phyloP scores from a whole-genome alignment of 2,888 invertebrate species.

The Antitype chi region DNA sequence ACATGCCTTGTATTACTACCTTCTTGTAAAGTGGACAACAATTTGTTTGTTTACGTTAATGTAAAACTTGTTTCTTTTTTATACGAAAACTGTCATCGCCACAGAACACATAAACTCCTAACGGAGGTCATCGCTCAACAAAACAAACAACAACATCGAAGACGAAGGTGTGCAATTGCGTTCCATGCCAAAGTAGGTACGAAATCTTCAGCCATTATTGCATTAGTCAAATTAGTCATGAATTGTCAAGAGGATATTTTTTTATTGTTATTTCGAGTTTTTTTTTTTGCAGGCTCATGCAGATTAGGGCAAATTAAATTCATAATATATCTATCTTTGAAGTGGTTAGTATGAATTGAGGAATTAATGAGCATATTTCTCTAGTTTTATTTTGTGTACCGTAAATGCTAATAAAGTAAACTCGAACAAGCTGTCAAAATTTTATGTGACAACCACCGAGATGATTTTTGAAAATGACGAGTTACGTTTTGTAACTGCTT shows the following conservation, averaged over 20 bases:
- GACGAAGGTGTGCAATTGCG: background rate
- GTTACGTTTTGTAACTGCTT: conserved; percentile 20
- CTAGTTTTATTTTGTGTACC: background rate
- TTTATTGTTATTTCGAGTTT: background rate
- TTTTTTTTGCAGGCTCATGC: background rate
- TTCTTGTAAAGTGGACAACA: conserved; percentile 16
- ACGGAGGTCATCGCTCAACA: too few relatives aligned
- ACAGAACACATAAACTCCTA: too few relatives aligned
- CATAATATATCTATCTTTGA: background rate
- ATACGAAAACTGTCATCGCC: conserved; percentile 10
- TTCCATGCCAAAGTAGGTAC: conserved; percentile 1
- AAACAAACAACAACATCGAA: background rate
- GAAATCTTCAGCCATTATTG: background rate
- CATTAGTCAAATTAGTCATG: background rate
- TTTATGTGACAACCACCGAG: background rate
- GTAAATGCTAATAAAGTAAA: too few relatives aligned
- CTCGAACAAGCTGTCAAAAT: conserved; percentile 6
- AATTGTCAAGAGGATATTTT: background rate
- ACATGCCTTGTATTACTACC: conserved; percentile 28
- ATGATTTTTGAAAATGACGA: background rate
- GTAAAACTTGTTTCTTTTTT: conserved; percentile 10
- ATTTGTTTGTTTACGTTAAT: conserved; percentile 1
- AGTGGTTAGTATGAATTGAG: background rate
- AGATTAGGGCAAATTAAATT: background rate
- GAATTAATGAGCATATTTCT: background rate